Evolutionary conservation across 2,797 vertebrate genomes (phyloP).

Genomic region (Danio tinwini): DNA sequence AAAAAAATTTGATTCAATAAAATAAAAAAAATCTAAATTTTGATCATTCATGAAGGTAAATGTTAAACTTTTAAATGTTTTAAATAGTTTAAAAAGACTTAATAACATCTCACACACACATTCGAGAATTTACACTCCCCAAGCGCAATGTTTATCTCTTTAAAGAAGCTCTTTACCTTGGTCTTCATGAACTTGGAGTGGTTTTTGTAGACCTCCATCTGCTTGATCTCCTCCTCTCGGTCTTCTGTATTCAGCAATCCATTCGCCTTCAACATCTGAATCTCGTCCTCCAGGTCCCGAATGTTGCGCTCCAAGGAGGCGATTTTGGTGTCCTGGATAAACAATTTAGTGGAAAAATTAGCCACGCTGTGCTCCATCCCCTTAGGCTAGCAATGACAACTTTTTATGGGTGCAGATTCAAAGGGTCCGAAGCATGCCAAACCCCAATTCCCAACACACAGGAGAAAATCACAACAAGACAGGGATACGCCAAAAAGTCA

Average conservation of each 20-base stretch:
- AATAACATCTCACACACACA: too few relatives aligned
- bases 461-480: slow-evolving; percentile 38
- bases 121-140: too few relatives aligned
- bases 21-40: too few relatives aligned
- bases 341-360: slow-evolving; percentile 56
- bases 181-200: slow-evolving; percentile 99
- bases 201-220: slow-evolving; percentile 98
- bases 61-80: too few relatives aligned
- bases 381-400: slow-evolving; percentile 24
- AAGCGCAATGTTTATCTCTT: not conserved
- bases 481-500: slow-evolving; percentile 26
- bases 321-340: slow-evolving; percentile 88
- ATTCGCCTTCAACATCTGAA: slow-evolving; percentile 97
- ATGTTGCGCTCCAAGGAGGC: slow-evolving; percentile 97
- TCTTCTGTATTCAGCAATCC: slow-evolving; percentile 89
- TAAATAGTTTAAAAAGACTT: too few relatives aligned
- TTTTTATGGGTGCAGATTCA: slow-evolving; percentile 5
- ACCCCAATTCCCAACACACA: slow-evolving; percentile 26
- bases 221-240: slow-evolving; percentile 90
- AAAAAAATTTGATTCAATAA: too few relatives aligned
- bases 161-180: slow-evolving; percentile 81
- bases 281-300: slow-evolving; percentile 97
- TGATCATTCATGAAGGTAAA: too few relatives aligned
- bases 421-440: slow-evolving; percentile 8
- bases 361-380: slow-evolving; percentile 46